Evolutionary conservation across 2,113 vertebrate genomes (phyloP).

Genomic region (Otolemur garnettii): DNA sequence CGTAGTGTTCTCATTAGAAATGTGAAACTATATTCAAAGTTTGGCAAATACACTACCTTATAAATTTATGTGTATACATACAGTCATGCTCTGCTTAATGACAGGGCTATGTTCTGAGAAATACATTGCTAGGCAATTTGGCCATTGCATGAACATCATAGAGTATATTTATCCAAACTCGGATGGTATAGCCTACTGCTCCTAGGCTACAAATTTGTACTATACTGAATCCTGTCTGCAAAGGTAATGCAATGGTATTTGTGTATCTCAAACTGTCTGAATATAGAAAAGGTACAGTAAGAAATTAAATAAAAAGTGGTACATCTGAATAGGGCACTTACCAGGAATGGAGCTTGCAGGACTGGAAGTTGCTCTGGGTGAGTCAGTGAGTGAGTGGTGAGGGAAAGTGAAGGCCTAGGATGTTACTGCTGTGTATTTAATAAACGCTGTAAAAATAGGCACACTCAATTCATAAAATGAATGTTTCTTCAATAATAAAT

Average conservation of each 20-base stretch:
- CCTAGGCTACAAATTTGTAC: neutral
- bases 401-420: neutral
- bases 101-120: neutral
- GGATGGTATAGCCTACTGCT: neutral
- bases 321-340: neutral
- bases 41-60: neutral
- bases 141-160: neutral
- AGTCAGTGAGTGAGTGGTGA: neutral
- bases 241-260: neutral
- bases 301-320: neutral
- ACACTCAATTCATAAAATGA: neutral
- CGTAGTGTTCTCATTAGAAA: conserved; percentile 61
- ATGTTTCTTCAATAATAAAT: neutral
- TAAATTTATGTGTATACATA: too few species aligned
- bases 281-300: neutral
- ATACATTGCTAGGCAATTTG: neutral
- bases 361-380: neutral
- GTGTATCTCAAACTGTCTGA: neutral
- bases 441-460: neutral
- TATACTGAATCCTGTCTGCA: too few species aligned
- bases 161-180: neutral
- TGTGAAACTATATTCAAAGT: conserved; percentile 29
- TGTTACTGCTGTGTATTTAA: neutral
- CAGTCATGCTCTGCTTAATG: neutral
- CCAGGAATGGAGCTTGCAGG: neutral